These are phyloP conservation scores for Thripadectes ignobilis DNA, from an alignment of 2,797 vertebrate genomes.

Conservation along the genomic window DNA sequence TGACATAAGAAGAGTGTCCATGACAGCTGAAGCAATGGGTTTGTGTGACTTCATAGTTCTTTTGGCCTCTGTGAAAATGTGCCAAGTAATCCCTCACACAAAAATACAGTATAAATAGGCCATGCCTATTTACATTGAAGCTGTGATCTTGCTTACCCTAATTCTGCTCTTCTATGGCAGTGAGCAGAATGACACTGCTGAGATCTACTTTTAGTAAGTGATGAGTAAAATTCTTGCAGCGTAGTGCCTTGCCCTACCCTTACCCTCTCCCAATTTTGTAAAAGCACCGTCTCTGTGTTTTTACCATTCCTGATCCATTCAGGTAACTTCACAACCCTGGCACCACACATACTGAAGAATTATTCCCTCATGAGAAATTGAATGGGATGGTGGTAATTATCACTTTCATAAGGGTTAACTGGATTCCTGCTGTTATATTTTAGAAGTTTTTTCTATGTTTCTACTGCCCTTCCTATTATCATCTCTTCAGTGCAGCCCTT, in stretches of 20 bases:
- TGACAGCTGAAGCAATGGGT: neutral
- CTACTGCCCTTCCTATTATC: neutral
- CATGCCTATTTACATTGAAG: neutral
- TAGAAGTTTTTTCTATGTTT: neutral
- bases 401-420: neutral
- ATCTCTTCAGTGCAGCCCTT: neutral
- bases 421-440: conserved; percentile 16
- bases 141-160: neutral
- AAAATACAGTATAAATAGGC: neutral
- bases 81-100: neutral
- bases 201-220: neutral
- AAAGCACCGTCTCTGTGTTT: neutral
- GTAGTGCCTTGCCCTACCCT: neutral
- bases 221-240: neutral
- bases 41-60: neutral
- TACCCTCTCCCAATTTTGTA: neutral
- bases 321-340: neutral
- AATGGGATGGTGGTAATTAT: neutral
- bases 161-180: neutral
- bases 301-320: neutral
- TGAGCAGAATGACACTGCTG: neutral
- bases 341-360: neutral
- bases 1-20: neutral
- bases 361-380: conserved; percentile 7
- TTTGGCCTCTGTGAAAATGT: neutral